Base-by-base conservation (phyloP, 2,888 invertebrate genomes). In the Apodemia zela region DNA sequence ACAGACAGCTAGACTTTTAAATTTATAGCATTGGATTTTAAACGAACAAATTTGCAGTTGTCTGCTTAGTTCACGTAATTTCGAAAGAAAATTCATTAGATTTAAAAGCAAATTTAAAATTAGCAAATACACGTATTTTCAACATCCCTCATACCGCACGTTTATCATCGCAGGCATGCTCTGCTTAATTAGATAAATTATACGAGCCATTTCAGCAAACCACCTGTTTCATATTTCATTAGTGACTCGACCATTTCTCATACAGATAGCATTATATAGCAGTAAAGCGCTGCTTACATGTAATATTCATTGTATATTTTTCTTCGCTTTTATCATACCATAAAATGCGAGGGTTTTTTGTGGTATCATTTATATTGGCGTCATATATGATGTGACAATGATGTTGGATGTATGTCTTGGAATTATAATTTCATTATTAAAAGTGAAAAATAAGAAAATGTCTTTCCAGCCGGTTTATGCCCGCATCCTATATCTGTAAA, bases 151-250 rank as follows among this genome's bases (percentile, higher is more conserved):
- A 63, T 15, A 58, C 65, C 47, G 42, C 65, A 62, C 67, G 67
- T 71, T 70, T 69, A 70, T 72, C 68, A 72, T 64, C 65, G 65
- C 65, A 45, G 60, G 29, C 66, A 63, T 66, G 66, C 62, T 38
- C 67, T 69, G 70, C 71, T 73, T 75, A 75, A 75, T 75, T 75
- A 72, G 71, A 73, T 67, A 68, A 75, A 75, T 76, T 74, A 73
- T 71, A 72, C 70, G 69, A 68, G 68, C 70, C 69, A 67, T 68
- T 72, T 73, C 72, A 66, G 63, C 69, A 67, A 64, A 65, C 67
- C 68, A 65, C 66, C 65, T 65, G 72, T 68, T 72, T 67, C 67
- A 71, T 70, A 69, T 70, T 71, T 70, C 66, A 70, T 71, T 66
- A 69, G 68, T 68, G 58, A 65, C 51, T 62, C 65, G 62, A 61